phyloP scores from a whole-genome alignment of 2,888 invertebrate species.

The Deilephila elpenor region DNA sequence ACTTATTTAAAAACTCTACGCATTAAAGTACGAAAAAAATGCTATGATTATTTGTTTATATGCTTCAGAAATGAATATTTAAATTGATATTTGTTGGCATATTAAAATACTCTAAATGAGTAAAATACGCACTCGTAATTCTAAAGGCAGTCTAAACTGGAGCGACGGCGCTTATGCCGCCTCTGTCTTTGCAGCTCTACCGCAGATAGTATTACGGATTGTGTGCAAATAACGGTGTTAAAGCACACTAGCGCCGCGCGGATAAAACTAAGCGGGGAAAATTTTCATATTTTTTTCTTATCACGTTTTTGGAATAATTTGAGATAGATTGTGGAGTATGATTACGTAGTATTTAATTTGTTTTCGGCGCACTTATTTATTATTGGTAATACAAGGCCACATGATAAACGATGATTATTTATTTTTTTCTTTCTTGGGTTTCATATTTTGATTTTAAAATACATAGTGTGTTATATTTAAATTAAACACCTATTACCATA shows the following conservation, averaged over 20 bases:
- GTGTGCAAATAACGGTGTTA: conserved; percentile 54
- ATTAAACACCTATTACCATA: too few relatives aligned
- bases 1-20: too few relatives aligned
- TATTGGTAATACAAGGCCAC: neutral
- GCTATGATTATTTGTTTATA: too few relatives aligned
- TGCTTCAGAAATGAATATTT: too few relatives aligned
- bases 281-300: neutral
- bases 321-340: neutral
- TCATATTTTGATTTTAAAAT: neutral
- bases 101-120: neutral
- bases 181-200: conserved; percentile 47
- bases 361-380: neutral
- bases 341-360: neutral
- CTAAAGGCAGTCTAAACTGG: conserved; percentile 5
- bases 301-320: conserved; percentile 3
- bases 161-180: conserved; percentile 51
- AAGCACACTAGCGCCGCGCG: conserved; percentile 50
- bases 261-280: conserved; percentile 39
- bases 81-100: neutral
- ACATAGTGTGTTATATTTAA: too few relatives aligned
- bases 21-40: too few relatives aligned
- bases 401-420: neutral
- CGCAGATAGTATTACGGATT: conserved; percentile 24
- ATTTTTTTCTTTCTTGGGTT: neutral
- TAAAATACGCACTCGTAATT: neutral